These are phyloP conservation scores for Tenthredo amoena DNA, from an alignment of 2,888 invertebrate species.

Conservation along the genomic window DNA sequence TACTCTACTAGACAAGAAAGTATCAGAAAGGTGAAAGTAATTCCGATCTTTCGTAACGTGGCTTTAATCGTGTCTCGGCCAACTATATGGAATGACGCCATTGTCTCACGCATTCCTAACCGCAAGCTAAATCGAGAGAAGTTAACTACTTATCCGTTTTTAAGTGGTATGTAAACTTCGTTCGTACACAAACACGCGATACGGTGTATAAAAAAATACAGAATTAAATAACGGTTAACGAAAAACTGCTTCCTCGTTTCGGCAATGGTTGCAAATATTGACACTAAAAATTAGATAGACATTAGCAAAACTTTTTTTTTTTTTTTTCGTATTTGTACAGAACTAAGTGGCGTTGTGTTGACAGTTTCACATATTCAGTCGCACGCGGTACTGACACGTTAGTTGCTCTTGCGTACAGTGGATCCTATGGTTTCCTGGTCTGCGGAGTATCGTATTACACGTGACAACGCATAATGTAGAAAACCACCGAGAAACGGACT, in stretches of 20 bases:
- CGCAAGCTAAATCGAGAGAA: background rate
- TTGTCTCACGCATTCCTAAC: background rate
- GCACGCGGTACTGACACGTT: background rate
- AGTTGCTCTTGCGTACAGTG: slow-evolving; percentile 12
- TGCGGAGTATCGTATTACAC: slow-evolving; percentile 76
- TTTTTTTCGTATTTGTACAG: background rate
- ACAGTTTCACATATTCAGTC: background rate
- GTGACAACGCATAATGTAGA: slow-evolving; percentile 64
- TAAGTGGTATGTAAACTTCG: background rate
- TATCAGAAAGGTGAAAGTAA: slow-evolving; percentile 52
- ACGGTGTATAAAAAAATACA: background rate
- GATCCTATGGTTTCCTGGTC: slow-evolving; percentile 72
- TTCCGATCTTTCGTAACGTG: slow-evolving; percentile 34
- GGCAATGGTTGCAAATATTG: background rate
- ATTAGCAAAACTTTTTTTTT: background rate
- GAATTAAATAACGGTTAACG: background rate
- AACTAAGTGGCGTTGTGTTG: background rate
- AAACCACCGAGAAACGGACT: slow-evolving; percentile 19
- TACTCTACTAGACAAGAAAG: slow-evolving; percentile 49
- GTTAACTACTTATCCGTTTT: background rate
- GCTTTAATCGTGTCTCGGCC: background rate
- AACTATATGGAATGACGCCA: slow-evolving; percentile 8
- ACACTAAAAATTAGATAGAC: background rate
- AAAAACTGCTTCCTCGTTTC: background rate
- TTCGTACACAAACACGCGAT: background rate